These are phyloP conservation scores for Orchesella cincta DNA, from an alignment of 1,140 invertebrate species.

Conservation along the genomic window DNA sequence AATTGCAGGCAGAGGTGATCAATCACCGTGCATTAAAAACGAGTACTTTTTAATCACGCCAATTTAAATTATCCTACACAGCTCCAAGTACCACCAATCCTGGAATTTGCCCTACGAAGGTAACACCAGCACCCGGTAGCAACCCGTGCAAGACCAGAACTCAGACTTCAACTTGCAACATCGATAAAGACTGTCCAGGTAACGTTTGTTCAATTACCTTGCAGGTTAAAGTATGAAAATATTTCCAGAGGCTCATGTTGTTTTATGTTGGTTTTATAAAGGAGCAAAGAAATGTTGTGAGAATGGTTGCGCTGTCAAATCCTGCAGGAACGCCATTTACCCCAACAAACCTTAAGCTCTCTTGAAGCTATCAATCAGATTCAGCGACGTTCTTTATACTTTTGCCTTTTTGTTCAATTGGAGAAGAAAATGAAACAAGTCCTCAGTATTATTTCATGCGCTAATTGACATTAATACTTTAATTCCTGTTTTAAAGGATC, in stretches of 20 bases:
- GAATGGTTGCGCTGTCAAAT: constrained; percentile 36
- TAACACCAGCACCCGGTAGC: constrained; percentile 45
- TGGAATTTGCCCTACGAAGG: constrained; percentile 46
- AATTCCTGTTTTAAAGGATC: no score
- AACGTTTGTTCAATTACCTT: not conserved
- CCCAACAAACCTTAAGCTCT: not conserved
- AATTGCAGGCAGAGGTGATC: constrained; percentile 13
- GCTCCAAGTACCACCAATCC: constrained; percentile 41
- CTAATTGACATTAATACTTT: no score
- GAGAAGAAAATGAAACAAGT: not conserved
- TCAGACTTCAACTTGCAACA: constrained; percentile 38
- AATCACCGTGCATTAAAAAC: not conserved
- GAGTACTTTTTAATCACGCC: not conserved
- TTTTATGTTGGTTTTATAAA: constrained; percentile 30
- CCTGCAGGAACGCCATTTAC: constrained; percentile 48
- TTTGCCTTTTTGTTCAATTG: not conserved
- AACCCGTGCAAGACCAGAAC: constrained; percentile 38
- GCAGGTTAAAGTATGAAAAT: constrained; percentile 3
- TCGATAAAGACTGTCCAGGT: constrained; percentile 45
- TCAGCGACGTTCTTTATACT: not conserved
- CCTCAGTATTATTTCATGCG: not conserved
- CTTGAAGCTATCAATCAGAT: no score
- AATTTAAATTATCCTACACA: constrained; percentile 28
- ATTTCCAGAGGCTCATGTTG: no score
- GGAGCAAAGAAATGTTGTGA: constrained; percentile 48